Conservation (phyloP, 2,797 vertebrate species). For the Oreochromis mossambicus region DNA sequence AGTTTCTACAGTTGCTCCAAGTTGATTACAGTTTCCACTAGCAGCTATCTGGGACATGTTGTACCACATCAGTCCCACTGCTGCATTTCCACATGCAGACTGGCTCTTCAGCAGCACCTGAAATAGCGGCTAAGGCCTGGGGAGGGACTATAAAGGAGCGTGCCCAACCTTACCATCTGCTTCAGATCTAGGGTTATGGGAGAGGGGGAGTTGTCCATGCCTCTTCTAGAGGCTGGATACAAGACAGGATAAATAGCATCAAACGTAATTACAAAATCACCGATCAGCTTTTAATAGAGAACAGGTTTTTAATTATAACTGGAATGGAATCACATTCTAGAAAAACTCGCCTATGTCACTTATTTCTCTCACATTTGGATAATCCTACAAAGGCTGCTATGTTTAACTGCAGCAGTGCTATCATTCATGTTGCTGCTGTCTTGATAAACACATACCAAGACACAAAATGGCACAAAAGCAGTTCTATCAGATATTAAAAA, state of each 20-base stretch:
- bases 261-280: conserved; percentile 45
- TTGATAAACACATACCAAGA: conserved; percentile 7
- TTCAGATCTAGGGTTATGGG: conserved; percentile 40
- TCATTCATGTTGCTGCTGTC: not conserved
- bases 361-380: conserved; percentile 17
- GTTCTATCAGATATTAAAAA: not conserved
- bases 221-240: conserved; percentile 39
- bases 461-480: not conserved
- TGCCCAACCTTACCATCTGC: conserved; percentile 55
- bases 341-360: not conserved
- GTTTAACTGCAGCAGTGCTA: not conserved
- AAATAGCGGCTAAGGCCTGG: conserved; percentile 60
- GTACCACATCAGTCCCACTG: conserved; percentile 51
- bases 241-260: conserved; percentile 48
- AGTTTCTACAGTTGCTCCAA: conserved; percentile 16
- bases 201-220: conserved; percentile 15
- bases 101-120: conserved; percentile 62
- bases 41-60: conserved; percentile 58
- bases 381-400: conserved; percentile 7
- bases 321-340: conserved; percentile 8
- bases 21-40: conserved; percentile 31
- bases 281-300: conserved; percentile 35
- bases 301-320: conserved; percentile 52
- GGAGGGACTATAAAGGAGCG: conserved; percentile 31
- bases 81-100: conserved; percentile 33